Evolutionary conservation across 1,140 invertebrate genomes (phyloP).

Genomic region (Wasmannia auropunctata): DNA sequence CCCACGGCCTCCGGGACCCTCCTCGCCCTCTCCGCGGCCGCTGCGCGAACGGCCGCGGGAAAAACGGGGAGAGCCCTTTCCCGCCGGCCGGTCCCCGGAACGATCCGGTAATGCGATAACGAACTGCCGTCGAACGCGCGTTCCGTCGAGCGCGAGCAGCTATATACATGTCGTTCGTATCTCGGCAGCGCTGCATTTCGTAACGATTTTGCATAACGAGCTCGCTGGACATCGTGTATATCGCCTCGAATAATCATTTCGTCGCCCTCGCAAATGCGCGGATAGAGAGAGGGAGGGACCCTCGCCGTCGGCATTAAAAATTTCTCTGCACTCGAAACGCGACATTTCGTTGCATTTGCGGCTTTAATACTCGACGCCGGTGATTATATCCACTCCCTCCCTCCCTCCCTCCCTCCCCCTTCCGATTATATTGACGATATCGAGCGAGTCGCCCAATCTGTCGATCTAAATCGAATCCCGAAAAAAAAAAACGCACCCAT

Average conservation of each 20-base stretch:
- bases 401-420: too few relatives aligned
- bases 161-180: too few relatives aligned
- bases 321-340: constrained; percentile 8
- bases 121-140: constrained; percentile 20
- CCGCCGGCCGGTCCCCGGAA: constrained; percentile 2
- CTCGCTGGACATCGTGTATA: constrained; percentile 32
- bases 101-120: constrained; percentile 43
- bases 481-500: constrained; percentile 23
- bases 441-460: constrained; percentile 39
- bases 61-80: neutral
- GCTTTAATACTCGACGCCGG: neutral
- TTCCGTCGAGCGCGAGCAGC: neutral
- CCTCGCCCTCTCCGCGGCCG: neutral
- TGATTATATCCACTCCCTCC: too few relatives aligned
- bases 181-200: neutral
- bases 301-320: constrained; percentile 30
- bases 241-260: constrained; percentile 32
- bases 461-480: neutral
- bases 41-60: neutral
- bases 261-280: neutral
- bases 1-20: neutral
- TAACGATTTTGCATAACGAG: constrained; percentile 52
- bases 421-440: constrained; percentile 33
- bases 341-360: constrained; percentile 36
- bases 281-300: too few relatives aligned